phyloP scores from a whole-genome alignment of 2,888 invertebrate species.

The Nasonovia ribisnigri region DNA sequence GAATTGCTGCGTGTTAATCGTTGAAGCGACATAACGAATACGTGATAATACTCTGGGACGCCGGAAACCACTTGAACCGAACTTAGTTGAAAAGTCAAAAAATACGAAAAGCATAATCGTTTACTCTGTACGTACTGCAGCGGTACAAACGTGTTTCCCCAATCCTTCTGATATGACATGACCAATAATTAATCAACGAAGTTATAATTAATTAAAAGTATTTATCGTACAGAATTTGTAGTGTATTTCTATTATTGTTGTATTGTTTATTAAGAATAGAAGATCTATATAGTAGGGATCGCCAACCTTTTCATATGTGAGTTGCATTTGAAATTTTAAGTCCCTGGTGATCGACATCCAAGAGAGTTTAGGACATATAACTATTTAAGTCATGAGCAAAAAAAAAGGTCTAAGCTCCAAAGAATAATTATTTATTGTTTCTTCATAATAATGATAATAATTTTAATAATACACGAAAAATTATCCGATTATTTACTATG shows the following conservation, averaged over 20 bases:
- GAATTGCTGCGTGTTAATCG: neutral
- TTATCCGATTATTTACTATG: too few relatives aligned
- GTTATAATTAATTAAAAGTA: neutral
- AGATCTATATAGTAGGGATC: too few relatives aligned
- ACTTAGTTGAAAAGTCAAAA: neutral
- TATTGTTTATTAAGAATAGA: neutral
- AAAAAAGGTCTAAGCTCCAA: too few relatives aligned
- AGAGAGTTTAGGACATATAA: too few relatives aligned
- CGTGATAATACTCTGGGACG: neutral
- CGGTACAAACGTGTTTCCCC: neutral
- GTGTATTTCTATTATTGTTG: neutral
- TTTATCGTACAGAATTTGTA: too few relatives aligned
- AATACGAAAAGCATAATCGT: neutral
- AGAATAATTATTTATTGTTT: too few relatives aligned
- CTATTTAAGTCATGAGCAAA: too few relatives aligned
- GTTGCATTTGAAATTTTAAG: too few relatives aligned
- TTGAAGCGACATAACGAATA: neutral
- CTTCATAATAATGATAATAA: too few relatives aligned
- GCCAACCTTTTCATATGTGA: too few relatives aligned
- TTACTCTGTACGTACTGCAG: neutral
- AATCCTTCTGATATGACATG: neutral
- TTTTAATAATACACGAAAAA: too few relatives aligned
- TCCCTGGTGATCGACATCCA: too few relatives aligned
- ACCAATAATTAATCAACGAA: neutral
- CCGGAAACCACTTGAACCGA: neutral